Conservation (phyloP, 2,113 vertebrate genomes). For the Myotis davidii region DNA sequence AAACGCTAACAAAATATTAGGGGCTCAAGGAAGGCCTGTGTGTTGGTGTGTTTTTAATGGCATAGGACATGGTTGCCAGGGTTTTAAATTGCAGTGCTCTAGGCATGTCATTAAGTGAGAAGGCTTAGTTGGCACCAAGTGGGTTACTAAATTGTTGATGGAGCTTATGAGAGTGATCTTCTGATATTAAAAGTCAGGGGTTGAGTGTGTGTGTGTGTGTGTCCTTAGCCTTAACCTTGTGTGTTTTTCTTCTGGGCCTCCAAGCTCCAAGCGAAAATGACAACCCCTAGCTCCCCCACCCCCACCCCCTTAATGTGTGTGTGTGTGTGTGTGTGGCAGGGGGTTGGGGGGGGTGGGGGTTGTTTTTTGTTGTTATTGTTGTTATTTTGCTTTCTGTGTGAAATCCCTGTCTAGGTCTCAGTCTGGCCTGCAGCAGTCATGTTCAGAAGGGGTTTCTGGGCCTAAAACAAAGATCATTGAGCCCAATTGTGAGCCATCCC, state of each 20-base stretch:
- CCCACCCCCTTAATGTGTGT: not conserved
- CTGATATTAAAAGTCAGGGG: conserved; percentile 52
- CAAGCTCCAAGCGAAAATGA: not conserved
- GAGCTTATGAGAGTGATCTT: conserved; percentile 17
- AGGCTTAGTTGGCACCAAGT: conserved; percentile 33
- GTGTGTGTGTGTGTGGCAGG: too few species aligned
- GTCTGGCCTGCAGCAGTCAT: not conserved
- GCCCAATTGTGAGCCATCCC: not conserved
- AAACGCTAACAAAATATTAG: not conserved
- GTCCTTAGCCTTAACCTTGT: not conserved
- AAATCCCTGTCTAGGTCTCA: not conserved
- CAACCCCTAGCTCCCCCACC: not conserved
- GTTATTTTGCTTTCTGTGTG: not conserved
- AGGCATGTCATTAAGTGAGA: conserved; percentile 56
- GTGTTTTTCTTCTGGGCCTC: conserved; percentile 7
- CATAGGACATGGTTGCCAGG: conserved; percentile 31
- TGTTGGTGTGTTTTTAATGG: conserved; percentile 60
- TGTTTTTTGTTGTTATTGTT: not conserved
- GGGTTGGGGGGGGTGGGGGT: too few species aligned
- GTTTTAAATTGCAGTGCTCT: conserved; percentile 61
- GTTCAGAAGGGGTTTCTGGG: not conserved
- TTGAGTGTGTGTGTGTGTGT: not conserved
- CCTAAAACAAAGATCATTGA: not conserved
- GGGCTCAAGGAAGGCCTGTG: not conserved
- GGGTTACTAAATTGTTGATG: conserved; percentile 31